Evolutionary conservation across 2,888 invertebrate species (phyloP), one percentile per base, ranked within the genome.

Genomic region (Colostygia pectinataria): DNA sequence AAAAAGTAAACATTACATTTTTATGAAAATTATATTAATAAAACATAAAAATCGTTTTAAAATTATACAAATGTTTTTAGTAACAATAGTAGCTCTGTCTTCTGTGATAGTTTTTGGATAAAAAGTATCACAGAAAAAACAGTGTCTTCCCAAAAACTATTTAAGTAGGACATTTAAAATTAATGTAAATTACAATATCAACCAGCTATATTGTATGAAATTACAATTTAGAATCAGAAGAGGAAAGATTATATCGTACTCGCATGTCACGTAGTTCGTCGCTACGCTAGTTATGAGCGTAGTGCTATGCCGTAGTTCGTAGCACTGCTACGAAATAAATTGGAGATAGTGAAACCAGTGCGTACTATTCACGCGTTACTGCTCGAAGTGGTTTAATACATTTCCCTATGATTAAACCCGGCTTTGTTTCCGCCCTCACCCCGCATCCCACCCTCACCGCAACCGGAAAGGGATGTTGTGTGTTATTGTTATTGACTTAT

Each of bases 331-430:
- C 37, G 25, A 14, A 4, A 14, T 24, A 24, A 14, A 24, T 24
- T 4, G 24, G 18, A 18, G 23, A 4, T 36, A 13, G 24, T 36
- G 24, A 36, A 36, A 24, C 5, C 33, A 20, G 14, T 27, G 14
- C 34, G 28, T 33, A 8, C 42, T 33, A 34, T 28, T 34, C 28
- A 13, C 36, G 28, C 36, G 28, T 34, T 15, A 27, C 15, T 27
- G 6, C 7, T 18, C 27, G 20, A 39, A 34, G 24, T 44, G 29
- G 23, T 43, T 36, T 14, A 28, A 29, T 36, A 36, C 43, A 36
- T 15, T 42, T 34, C 25, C 12, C 34, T 43, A 28, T 34, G 42
- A 43, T 43, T 34, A 20, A 43, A 28, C n/a, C 27, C 18, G 4
- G 9, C 10, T 13, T 2, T 7, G 18, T 34, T 18, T 25, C 34